Base-by-base conservation (phyloP, 2,888 invertebrate genomes). In the Neocrepidodera transversa region DNA sequence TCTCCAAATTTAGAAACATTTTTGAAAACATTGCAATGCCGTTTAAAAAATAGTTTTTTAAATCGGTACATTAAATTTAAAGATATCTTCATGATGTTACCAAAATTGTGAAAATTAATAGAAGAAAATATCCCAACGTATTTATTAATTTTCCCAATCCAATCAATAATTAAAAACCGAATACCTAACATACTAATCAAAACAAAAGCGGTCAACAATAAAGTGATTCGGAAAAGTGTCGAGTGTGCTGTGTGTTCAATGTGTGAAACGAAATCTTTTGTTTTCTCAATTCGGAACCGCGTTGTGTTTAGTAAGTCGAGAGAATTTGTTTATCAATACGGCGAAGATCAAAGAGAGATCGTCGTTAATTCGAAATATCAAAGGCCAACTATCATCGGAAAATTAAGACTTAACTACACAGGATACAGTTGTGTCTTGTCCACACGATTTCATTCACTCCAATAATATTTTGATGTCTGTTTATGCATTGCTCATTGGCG, bases 341-440 rank as follows among this genome's bases (percentile, higher is more conserved):
- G 76, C 67, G 63, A 67, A 79, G 77, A 79, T 79, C 78, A 78
- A 78, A 78, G 76, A 70, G 71, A 65, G 67, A 67, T 67, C 69
- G 74, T 74, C 78, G 78, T 78, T 78, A 79, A 79, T 78, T 74
- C 75, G 45, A 45, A 75, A 47, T 51, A 75, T 78, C 78, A 78
- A 80, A 80, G 79, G 78, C 76, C 11, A 78, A 78, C 78, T 75
- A 78, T 78, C 76, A 76, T 77, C 76, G 76, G 76, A 78, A 78
- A 78, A 78, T 78, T 76, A 76, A 76, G 76, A 76, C 76, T 76
- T 77, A 75, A 76, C 73, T 71, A 70, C 76, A 76, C 77, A 76
- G 78, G 77, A 78, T 78, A 77, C 78, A 79, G 78, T 79, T 79
- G 78, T 77, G 74, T 73, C 76, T 68, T 73, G 73, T 78, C 78